Conservation (phyloP, 2,113 vertebrate genomes). For the Ochotona princeps region DNA sequence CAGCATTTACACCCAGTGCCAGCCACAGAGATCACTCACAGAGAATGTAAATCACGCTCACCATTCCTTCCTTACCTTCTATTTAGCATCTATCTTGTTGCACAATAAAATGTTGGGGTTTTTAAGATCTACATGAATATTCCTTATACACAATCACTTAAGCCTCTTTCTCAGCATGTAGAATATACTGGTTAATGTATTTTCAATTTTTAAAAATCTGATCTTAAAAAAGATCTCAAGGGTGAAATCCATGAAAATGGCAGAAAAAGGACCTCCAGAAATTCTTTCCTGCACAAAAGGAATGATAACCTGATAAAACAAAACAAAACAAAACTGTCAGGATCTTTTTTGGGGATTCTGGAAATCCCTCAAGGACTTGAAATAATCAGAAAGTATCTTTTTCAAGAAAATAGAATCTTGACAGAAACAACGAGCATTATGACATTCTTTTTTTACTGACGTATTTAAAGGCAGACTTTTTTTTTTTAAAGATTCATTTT, state of each 20-base stretch:
- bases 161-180: neutral
- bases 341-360: neutral
- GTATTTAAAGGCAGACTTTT: too few species aligned
- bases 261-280: neutral
- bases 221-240: neutral
- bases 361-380: neutral
- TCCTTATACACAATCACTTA: neutral
- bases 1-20: neutral
- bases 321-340: neutral
- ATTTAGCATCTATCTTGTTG: neutral
- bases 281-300: neutral
- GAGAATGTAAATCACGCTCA: neutral
- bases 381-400: neutral
- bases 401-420: neutral
- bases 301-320: neutral
- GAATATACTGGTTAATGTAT: neutral
- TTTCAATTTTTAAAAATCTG: neutral
- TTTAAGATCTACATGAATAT: neutral
- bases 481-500: too few species aligned
- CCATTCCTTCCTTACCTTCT: neutral
- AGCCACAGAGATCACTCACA: neutral
- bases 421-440: too few species aligned
- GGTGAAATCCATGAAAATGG: neutral
- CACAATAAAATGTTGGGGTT: neutral
- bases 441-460: too few species aligned